phyloP scores from a whole-genome alignment of 2,113 vertebrate species.

The Actinemys pallida region DNA sequence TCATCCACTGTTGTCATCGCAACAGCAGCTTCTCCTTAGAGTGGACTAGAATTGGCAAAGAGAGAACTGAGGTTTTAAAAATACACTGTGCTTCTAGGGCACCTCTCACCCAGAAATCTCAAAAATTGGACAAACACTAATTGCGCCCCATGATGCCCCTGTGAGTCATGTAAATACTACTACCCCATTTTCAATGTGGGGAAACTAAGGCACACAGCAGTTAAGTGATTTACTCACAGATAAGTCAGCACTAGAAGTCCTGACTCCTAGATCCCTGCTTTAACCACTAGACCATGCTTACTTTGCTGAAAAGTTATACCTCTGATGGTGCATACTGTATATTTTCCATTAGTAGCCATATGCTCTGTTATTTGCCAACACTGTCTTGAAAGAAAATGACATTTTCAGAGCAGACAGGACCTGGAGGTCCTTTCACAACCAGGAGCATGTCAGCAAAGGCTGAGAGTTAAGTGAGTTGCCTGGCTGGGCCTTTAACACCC shows the following conservation, averaged over 20 bases:
- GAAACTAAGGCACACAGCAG: accelerated
- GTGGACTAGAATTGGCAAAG: constrained; percentile 60
- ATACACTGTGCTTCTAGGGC: constrained; percentile 30
- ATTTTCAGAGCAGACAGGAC: neutral
- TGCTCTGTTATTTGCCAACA: neutral
- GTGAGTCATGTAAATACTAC: neutral
- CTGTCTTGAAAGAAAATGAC: neutral
- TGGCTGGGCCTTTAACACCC: neutral
- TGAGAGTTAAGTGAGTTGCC: neutral
- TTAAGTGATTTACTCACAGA: neutral
- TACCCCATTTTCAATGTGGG: neutral
- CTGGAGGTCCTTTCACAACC: neutral
- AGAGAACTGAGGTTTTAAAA: constrained; percentile 52
- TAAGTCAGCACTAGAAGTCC: neutral
- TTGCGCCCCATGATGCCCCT: neutral
- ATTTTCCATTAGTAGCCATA: accelerated
- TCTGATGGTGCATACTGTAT: neutral
- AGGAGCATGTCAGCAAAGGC: neutral
- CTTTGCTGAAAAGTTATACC: neutral
- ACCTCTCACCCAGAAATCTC: constrained; percentile 5
- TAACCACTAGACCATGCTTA: neutral
- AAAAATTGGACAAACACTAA: neutral
- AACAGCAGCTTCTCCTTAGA: constrained; percentile 53
- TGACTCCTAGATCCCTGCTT: accelerated
- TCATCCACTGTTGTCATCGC: constrained; percentile 50